A percentile compares a stretch with the other conserved stretches of the same genome.
phyloP scores from a whole-genome alignment of 23 tunicate genomes.

The Ciona savignyi region DNA sequence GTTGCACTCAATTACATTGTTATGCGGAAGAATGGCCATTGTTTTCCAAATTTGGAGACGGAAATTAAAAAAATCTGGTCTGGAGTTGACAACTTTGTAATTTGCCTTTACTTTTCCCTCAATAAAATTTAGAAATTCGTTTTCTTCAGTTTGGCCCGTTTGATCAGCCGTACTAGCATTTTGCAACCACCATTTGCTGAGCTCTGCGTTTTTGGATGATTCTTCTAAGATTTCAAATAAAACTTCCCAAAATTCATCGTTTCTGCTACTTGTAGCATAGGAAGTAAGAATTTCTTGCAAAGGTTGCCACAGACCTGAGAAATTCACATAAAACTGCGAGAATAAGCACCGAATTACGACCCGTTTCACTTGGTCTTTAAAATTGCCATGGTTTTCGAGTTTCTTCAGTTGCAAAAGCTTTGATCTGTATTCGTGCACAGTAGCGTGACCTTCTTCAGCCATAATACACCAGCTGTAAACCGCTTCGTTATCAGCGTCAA shows the following conservation, averaged over 20 bases:
- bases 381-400: slow-evolving; percentile 14
- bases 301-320: slow-evolving; percentile 38
- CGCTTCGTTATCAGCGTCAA: slow-evolving; percentile 6
- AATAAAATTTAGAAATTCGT: background rate
- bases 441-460: slow-evolving; percentile 39
- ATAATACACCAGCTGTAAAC: slow-evolving; percentile 16
- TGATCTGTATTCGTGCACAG: slow-evolving; percentile 29
- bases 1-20: slow-evolving; percentile 20
- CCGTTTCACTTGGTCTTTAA: background rate
- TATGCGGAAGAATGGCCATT: slow-evolving; percentile 25
- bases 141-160: background rate
- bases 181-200: slow-evolving; percentile 25
- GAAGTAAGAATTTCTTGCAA: slow-evolving; percentile 41
- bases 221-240: slow-evolving; percentile 41
- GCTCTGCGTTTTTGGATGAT: slow-evolving; percentile 15
- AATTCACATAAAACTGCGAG: slow-evolving; percentile 60
- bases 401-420: slow-evolving; percentile 38
- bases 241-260: slow-evolving; percentile 45
- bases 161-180: background rate
- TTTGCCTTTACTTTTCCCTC: slow-evolving; percentile 1
- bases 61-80: slow-evolving; percentile 36
- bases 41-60: slow-evolving; percentile 59
- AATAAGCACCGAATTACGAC: slow-evolving; percentile 41
- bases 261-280: slow-evolving; percentile 11
- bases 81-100: slow-evolving; percentile 6